Percentiles rank a stretch among this genome's conserved stretches.
phyloP scores from a whole-genome alignment of 2,888 invertebrate genomes.

The Eilema caniola region DNA sequence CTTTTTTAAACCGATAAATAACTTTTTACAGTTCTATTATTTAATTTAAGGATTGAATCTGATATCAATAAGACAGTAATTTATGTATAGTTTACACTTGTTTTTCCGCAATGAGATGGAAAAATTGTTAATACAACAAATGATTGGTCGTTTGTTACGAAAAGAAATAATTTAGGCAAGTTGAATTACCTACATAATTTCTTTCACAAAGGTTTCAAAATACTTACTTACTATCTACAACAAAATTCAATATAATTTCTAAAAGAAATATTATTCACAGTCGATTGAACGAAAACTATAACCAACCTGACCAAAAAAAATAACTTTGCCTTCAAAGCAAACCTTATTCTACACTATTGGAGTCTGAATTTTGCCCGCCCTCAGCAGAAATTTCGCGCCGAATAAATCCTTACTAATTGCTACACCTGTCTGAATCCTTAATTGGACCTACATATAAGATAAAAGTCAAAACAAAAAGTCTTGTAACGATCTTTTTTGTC shows the following conservation, averaged over 20 bases:
- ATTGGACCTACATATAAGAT: conserved; percentile 60
- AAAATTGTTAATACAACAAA: too few species aligned
- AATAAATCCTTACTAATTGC: conserved; percentile 72
- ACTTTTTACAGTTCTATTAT: neutral
- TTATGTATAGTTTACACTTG: neutral
- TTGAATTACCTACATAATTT: too few species aligned
- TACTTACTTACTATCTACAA: neutral
- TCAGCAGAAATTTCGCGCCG: conserved; percentile 64
- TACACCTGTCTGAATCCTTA: conserved; percentile 66
- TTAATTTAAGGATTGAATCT: neutral
- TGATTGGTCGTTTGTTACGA: too few species aligned
- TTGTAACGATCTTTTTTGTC: conserved; percentile 79
- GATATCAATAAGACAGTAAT: neutral
- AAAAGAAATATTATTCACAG: neutral
- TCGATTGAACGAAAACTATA: neutral
- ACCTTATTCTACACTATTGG: conserved; percentile 5
- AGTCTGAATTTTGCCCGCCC: conserved; percentile 56
- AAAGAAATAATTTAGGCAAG: too few species aligned
- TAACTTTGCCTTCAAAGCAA: neutral
- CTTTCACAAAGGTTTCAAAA: neutral
- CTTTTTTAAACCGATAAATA: neutral
- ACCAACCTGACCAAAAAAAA: neutral
- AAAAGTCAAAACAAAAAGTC: conserved; percentile 53
- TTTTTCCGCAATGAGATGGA: too few species aligned
- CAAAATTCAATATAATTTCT: neutral